Evolutionary conservation across 1,140 invertebrate genomes (phyloP), one percentile per base, ranked within the genome.

Genomic region (Drosophila nebulosa): DNA sequence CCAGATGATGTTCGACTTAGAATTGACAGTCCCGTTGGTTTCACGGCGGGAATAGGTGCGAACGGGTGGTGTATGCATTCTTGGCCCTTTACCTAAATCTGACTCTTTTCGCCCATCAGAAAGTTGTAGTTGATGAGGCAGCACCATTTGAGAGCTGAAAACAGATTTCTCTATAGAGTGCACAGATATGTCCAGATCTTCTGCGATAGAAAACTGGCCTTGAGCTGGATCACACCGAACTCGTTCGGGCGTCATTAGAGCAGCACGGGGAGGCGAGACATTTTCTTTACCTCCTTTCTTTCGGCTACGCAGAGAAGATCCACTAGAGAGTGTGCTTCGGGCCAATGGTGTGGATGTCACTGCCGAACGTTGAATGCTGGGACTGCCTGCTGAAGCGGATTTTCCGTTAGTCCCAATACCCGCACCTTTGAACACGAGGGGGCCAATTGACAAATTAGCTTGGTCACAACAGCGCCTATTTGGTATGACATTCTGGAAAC

Each of bases 401-500:
- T 1, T 32, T 35, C 5, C 10, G 7, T 5, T 10, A 6, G 42
- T 7, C 12, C 9, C 56, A 6, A 60, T 12, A 58, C 12, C 30
- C 3, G 56, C 18, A 1, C 55, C 65, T 26, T 52, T 69, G 2
- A 65, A 12, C 6, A 62, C 27, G 7, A 72, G 26, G 2, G 60
- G 39, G 14, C 56, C 22, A 2, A 61, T 57, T 3, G 56, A 16
- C 9, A 55, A 10, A 24, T 64, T 70, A 32, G 64, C 64, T 3
- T 68, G 72, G 63, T 56, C 22, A 24, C 89, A 90, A 51, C 89
- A 90, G 0, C 81, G 59, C 0, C 86, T 66, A 24, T 72, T 74
- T 0, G 79, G 79, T 24, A 90, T 79, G 2, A 90, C 78, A 39
- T 90, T 90, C 26, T 79, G 78, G 2, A 90, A 69, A 26, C 65